A percentile compares a stretch with the other conserved stretches of the same genome.
Conservation (phyloP, 1,140 invertebrate genomes). For the Drosophila tsacasi region DNA sequence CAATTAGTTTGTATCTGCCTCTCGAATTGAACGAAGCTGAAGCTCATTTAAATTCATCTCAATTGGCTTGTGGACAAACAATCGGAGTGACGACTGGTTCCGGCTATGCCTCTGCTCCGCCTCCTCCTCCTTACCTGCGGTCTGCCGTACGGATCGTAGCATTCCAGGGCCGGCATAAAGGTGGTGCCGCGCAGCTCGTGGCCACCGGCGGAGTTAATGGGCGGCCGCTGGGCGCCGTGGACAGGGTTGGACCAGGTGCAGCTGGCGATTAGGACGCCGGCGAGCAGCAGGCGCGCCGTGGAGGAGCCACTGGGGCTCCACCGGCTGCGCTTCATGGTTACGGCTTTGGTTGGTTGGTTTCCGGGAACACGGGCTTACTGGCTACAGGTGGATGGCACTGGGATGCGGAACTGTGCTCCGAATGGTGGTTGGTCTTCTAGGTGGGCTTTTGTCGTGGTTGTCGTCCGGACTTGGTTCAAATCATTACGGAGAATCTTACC, state of each 20-base stretch:
- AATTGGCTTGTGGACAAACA: slow-evolving; percentile 59
- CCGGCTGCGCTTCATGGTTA: slow-evolving; percentile 72
- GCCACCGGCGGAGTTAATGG: slow-evolving; percentile 68
- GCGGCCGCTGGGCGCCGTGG: slow-evolving; percentile 44
- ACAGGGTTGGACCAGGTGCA: slow-evolving; percentile 35
- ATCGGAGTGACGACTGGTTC: slow-evolving; percentile 8
- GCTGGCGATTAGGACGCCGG: slow-evolving; percentile 54
- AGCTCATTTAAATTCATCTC: slow-evolving; percentile 49
- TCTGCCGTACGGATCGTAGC: slow-evolving; percentile 81
- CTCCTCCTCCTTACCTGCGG: slow-evolving; percentile 72
- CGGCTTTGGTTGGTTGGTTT: slow-evolving; percentile 13
- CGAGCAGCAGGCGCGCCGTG: slow-evolving; percentile 56
- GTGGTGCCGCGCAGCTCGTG: slow-evolving; percentile 69
- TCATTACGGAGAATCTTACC: slow-evolving; percentile 53
- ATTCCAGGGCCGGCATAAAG: slow-evolving; percentile 83
- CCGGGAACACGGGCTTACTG: slow-evolving; percentile 13
- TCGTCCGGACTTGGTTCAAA: slow-evolving; percentile 40
- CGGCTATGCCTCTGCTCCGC: background rate
- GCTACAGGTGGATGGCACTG: slow-evolving; percentile 35
- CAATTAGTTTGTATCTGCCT: slow-evolving; percentile 66
- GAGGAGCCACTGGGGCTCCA: slow-evolving; percentile 68
- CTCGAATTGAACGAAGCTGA: slow-evolving; percentile 48
- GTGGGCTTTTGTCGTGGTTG: slow-evolving; percentile 24
- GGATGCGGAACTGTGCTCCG: slow-evolving; percentile 18
- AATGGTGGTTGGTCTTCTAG: slow-evolving; percentile 16